A percentile compares a stretch with the other conserved stretches of the same genome.
Conservation (phyloP, 2,797 vertebrate species). For the Hirundo rustica region DNA sequence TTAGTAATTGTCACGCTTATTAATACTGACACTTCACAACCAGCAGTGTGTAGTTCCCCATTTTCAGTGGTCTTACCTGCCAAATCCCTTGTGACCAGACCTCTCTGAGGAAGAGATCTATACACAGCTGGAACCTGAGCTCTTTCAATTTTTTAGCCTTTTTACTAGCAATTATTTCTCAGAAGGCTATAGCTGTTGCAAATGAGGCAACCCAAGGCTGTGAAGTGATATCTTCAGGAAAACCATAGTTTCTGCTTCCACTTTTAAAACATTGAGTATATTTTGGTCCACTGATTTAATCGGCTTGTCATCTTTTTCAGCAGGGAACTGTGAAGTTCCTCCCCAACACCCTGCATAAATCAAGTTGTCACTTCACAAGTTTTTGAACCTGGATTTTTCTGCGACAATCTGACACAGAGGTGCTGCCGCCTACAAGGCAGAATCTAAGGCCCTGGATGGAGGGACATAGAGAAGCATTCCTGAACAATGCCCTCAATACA, state of each 20-base stretch:
- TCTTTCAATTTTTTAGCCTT: neutral
- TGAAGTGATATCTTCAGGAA: neutral
- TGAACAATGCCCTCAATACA: neutral
- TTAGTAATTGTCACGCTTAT: neutral
- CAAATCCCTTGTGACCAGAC: neutral
- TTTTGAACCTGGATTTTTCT: neutral
- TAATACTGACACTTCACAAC: neutral
- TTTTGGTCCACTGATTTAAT: neutral
- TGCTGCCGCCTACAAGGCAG: neutral
- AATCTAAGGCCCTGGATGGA: neutral
- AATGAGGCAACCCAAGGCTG: neutral
- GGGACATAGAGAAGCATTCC: neutral
- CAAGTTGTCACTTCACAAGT: neutral
- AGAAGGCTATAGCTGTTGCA: neutral
- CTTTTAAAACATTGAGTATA: neutral
- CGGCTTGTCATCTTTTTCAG: neutral
- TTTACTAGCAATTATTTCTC: neutral
- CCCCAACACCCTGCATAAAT: neutral
- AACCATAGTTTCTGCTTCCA: neutral
- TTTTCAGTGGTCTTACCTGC: neutral
- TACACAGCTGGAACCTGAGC: neutral
- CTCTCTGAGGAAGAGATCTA: neutral
- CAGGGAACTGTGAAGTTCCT: neutral
- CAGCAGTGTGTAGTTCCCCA: neutral
- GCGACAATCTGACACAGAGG: neutral